Conservation (phyloP, 2,797 vertebrate genomes). For the Hyperoplus lanceolatus region DNA sequence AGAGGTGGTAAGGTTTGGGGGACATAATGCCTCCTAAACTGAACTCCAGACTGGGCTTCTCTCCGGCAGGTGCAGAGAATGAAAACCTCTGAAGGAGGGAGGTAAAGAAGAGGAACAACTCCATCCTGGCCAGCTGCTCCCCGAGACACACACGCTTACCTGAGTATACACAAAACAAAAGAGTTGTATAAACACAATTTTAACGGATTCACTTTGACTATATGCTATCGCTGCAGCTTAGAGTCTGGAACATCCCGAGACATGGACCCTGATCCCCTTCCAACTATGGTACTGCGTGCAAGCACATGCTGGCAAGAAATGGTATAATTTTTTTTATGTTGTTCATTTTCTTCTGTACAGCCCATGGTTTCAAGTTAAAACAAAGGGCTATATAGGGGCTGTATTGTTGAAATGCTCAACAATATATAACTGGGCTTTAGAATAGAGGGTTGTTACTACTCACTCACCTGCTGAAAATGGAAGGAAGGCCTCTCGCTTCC, state of each 20-base stretch:
- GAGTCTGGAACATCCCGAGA: not conserved
- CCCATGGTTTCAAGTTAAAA: not conserved
- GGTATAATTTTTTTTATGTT: too few relatives aligned
- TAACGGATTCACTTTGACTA: not conserved
- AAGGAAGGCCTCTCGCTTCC: constrained; percentile 82
- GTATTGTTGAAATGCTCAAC: not conserved
- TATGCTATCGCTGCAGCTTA: not conserved
- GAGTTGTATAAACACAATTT: not conserved
- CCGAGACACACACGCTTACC: constrained; percentile 86
- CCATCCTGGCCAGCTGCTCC: constrained; percentile 84
- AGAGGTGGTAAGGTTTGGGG: constrained; percentile 83
- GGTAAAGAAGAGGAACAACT: constrained; percentile 84
- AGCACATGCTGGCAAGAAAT: not conserved
- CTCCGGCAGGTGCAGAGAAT: constrained; percentile 70
- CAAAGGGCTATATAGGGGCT: too few relatives aligned
- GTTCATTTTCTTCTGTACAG: too few relatives aligned
- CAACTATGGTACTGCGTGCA: not conserved
- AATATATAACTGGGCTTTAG: not conserved
- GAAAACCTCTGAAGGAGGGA: constrained; percentile 88
- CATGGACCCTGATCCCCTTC: not conserved
- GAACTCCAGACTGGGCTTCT: constrained; percentile 70
- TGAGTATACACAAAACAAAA: constrained; percentile 51
- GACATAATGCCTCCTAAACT: constrained; percentile 63
- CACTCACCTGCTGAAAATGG: constrained; percentile 84
- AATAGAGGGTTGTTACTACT: constrained; percentile 5